Base-by-base conservation (phyloP, 2,113 vertebrate species). In the Thermophis baileyi region DNA sequence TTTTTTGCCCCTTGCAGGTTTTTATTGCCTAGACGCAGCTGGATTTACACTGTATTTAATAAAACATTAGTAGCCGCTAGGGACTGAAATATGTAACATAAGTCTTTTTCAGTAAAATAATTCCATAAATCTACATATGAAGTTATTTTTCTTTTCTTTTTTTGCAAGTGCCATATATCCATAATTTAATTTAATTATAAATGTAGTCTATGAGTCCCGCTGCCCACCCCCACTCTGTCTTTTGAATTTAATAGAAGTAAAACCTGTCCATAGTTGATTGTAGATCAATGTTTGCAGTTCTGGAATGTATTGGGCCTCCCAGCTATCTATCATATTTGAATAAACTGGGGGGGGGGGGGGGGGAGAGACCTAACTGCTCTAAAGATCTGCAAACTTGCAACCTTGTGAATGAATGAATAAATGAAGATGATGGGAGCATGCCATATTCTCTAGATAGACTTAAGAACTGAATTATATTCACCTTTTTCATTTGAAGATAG, bases 61-160 rank as follows among this genome's bases (percentile, higher is more conserved):
- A 98, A 98, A 98, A 97, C 95, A 97, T 97, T 97, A 98, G 97
- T 96, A 97, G 97, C 89, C 98, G 97, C 97, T 91, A 95, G 97
- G 97, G 97, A 96, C 96, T 97, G 97, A 97, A 97, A 98, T 97
- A 97, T 97, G 97, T 97, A 98, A 97, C 94, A 94, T 97, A 97
- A 97, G 97, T 98, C 97, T 95, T 92, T 97, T 98, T 97, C 97
- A 95, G 97, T 98, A 97, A 97, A 97, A 97, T 97, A 97, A 97
- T 98, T 98, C 97, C 96, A 98, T 98, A 98, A 98, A 98, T 98
- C 97, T 95, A 97, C 98, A 98, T 97, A 97, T 95, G 96, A 97
- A 97, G 91, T 87, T 94, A 53, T 95, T 40, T 89, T 51, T 51
- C 18, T 50, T 81, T 69, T n/a, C 30, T 27, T 57, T 60, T 95